These are phyloP conservation scores for Anomalospiza imberbis DNA, from an alignment of 2,797 vertebrate species.

Conservation along the genomic window DNA sequence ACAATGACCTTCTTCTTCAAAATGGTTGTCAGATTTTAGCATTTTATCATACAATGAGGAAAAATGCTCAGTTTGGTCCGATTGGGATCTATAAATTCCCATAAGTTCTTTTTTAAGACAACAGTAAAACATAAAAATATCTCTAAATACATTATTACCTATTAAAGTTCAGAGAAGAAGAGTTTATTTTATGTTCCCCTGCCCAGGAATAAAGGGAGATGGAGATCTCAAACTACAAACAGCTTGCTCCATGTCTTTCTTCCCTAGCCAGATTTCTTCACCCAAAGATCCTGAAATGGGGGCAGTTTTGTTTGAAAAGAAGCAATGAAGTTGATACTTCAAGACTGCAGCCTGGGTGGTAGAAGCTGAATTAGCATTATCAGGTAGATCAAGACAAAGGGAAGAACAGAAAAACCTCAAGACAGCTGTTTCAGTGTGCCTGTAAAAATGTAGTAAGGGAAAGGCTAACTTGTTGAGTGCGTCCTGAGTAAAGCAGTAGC, in stretches of 20 bases:
- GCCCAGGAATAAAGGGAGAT: not conserved
- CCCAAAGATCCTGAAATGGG: not conserved
- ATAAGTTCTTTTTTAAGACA: slow-evolving; percentile 1
- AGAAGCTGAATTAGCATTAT: not conserved
- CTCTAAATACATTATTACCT: slow-evolving; percentile 9
- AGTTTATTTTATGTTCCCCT: not conserved
- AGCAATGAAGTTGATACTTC: not conserved
- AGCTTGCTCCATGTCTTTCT: not conserved
- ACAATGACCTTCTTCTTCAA: not conserved
- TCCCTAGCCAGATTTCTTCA: not conserved
- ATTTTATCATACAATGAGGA: not conserved
- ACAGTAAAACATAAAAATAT: slow-evolving; percentile 15
- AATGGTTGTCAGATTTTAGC: not conserved
- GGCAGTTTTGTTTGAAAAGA: not conserved
- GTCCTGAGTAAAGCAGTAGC: not conserved
- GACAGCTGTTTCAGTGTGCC: not conserved
- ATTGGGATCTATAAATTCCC: not conserved
- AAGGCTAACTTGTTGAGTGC: not conserved
- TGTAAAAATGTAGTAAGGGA: not conserved
- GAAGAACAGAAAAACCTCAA: not conserved
- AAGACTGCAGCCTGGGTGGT: not conserved
- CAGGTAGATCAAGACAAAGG: not conserved
- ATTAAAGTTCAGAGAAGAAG: slow-evolving; percentile 11
- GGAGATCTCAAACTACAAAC: not conserved
- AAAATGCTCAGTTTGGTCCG: not conserved